Evolutionary conservation across 2,888 invertebrate species (phyloP).

Genomic region (Nemurella pictetii): DNA sequence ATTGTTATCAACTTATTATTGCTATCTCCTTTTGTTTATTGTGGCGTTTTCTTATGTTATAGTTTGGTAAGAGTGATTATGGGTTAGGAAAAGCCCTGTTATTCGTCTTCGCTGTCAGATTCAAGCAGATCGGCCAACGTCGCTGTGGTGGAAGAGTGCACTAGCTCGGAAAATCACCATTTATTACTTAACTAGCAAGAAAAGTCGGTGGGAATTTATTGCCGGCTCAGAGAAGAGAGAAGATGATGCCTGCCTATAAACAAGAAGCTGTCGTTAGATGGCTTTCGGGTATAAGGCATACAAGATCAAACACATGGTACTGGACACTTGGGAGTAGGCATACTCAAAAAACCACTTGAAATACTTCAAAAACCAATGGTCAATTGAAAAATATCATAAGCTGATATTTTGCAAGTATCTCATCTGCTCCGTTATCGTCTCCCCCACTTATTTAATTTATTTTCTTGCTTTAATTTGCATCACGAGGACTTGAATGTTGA

Average conservation of each 20-base stretch:
- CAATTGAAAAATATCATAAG: not conserved
- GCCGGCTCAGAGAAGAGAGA: not conserved
- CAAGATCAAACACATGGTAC: not conserved
- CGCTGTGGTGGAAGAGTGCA: conserved; percentile 17
- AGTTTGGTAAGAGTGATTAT: conserved; percentile 28
- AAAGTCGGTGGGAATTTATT: not conserved
- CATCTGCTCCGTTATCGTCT: too few relatives aligned
- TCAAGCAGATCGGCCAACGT: not conserved
- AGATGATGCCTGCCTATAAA: not conserved
- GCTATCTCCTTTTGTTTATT: conserved; percentile 17
- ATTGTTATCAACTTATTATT: not conserved
- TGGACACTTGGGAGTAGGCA: not conserved
- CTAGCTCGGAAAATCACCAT: conserved; percentile 27
- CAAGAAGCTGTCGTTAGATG: not conserved
- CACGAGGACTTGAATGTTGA: not conserved
- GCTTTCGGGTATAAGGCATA: not conserved
- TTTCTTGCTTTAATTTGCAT: not conserved
- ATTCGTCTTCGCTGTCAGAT: conserved; percentile 18
- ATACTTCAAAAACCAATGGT: not conserved
- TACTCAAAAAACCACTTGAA: not conserved
- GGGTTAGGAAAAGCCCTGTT: conserved; percentile 15
- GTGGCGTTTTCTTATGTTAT: conserved; percentile 25
- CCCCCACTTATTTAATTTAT: too few relatives aligned
- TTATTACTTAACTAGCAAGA: conserved; percentile 24
- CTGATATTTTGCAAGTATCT: not conserved